phyloP scores from a whole-genome alignment of 2,797 vertebrate genomes.

The Margarornis squamiger region DNA sequence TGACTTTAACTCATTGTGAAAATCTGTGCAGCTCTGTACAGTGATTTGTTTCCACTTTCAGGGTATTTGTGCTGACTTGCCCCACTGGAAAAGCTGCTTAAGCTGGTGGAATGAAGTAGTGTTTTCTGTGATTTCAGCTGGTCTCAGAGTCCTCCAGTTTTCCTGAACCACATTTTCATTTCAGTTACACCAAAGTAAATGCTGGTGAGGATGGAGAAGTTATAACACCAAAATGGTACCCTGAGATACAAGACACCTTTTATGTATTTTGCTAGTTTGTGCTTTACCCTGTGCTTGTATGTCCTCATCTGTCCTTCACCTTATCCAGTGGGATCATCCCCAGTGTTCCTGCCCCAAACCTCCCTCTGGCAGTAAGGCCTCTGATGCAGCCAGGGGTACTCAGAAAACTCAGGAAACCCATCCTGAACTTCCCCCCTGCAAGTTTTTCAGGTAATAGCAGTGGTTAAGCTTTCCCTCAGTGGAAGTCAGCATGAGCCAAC shows the following conservation, averaged over 20 bases:
- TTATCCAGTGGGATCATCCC: neutral
- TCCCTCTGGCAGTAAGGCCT: neutral
- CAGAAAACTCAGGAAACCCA: no score
- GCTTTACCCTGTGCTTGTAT: neutral
- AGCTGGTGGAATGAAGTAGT: neutral
- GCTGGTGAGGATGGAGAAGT: neutral
- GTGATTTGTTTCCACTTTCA: neutral
- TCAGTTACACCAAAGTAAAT: neutral
- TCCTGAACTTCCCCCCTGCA: neutral
- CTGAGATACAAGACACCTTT: neutral
- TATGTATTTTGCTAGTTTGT: neutral
- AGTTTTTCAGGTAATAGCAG: neutral
- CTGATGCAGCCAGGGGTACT: no score
- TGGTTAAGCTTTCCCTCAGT: neutral
- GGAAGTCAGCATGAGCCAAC: neutral
- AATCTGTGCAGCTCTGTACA: neutral
- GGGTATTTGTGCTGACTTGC: neutral
- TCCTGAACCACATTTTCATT: neutral
- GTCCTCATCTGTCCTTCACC: neutral
- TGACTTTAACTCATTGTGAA: neutral
- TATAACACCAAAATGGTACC: neutral
- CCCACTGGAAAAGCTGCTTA: neutral
- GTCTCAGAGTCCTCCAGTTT: neutral
- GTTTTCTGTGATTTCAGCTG: neutral
- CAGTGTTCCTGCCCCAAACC: neutral